A percentile compares a stretch with the other conserved stretches of the same genome.
Evolutionary conservation across 2,888 invertebrate genomes (phyloP).

Genomic region (Cynaeus angustus): DNA sequence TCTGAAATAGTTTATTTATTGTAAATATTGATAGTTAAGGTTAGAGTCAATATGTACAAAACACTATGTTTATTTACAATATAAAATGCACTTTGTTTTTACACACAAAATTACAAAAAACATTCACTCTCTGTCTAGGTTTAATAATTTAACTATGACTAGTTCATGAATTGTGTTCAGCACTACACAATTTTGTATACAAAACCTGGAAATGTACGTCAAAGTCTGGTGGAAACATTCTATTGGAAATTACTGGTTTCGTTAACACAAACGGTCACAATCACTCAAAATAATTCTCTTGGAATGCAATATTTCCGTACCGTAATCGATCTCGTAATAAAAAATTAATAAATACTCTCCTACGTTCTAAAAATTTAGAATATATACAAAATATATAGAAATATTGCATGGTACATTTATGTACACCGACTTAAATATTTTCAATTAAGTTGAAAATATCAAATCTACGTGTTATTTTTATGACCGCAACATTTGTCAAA

Average conservation of each 20-base stretch:
- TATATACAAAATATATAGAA: constrained; percentile 65
- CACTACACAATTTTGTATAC: constrained; percentile 56
- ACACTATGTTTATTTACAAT: constrained; percentile 70
- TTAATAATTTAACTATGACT: constrained; percentile 69
- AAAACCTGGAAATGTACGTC: constrained; percentile 35
- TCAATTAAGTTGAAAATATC: constrained; percentile 67
- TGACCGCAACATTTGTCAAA: constrained; percentile 44
- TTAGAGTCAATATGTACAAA: constrained; percentile 71
- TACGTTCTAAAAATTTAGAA: constrained; percentile 57
- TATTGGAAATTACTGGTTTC: constrained; percentile 36
- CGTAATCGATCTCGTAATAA: constrained; percentile 55
- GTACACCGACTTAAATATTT: constrained; percentile 68
- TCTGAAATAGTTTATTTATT: constrained; percentile 68
- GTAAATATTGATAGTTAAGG: constrained; percentile 70
- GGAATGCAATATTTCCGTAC: constrained; percentile 63
- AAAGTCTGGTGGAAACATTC: constrained; percentile 40
- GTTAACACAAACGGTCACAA: constrained; percentile 47
- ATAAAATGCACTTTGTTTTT: constrained; percentile 69
- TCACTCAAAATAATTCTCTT: constrained; percentile 49
- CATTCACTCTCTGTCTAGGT: constrained; percentile 61
- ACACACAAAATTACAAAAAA: constrained; percentile 62
- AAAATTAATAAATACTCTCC: constrained; percentile 62
- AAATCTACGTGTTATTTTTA: constrained; percentile 59
- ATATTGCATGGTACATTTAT: constrained; percentile 67
- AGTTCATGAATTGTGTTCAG: constrained; percentile 67